Evolutionary conservation across 64 coral and sea anemone genomes (phyloP), one percentile per base, ranked within the genome.

Genomic region (Pocillopora verrucosa): DNA sequence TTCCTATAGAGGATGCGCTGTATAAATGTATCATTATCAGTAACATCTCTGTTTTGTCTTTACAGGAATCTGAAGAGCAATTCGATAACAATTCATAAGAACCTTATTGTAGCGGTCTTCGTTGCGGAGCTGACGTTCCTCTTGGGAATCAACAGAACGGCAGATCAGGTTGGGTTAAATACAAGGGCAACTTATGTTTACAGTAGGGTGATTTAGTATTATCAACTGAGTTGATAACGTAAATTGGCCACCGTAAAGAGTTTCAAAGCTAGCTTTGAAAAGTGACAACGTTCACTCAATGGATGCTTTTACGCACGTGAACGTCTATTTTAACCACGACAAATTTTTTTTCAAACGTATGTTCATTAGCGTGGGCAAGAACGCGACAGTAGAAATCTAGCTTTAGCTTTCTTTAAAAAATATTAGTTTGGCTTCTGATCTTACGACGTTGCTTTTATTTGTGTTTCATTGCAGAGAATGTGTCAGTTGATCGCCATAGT

Each of bases 81-180:
- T 58, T 77, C 97, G 9, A 91, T 89, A 4, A 92, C 89, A 13
- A 99, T 99, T 14, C 97, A 99, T 69, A 92, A 95, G 83, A 92
- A 95, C 56, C 70, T 99, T 56, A 84, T 99, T 13, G 76, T 67
- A n/a, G 88, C 91, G 5, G 91, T 99, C 56, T 92, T 99, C 56
- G 35, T 99, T n/a, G 97, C 97, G 0, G 97, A 99, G 76, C 73
- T 84, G 13, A 92, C 93, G 5, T 99, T 95, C 80, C 75, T 99
- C 11, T 73, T 88, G 20, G 97, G 97, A 41, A 95, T 99, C 35
- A 99, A 99, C 85, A 82, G 94, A 77, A 99, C 97, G 4, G 89
- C 35, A 37, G 94, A 99, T 89, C 83, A 89, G 85, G 97, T 99
- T 76, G 75, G 51, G 22, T 1, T 1, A 19, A 12, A 2, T 11